Evolutionary conservation across 2,113 vertebrate genomes (phyloP).

Genomic region (Spea multiplicata): DNA sequence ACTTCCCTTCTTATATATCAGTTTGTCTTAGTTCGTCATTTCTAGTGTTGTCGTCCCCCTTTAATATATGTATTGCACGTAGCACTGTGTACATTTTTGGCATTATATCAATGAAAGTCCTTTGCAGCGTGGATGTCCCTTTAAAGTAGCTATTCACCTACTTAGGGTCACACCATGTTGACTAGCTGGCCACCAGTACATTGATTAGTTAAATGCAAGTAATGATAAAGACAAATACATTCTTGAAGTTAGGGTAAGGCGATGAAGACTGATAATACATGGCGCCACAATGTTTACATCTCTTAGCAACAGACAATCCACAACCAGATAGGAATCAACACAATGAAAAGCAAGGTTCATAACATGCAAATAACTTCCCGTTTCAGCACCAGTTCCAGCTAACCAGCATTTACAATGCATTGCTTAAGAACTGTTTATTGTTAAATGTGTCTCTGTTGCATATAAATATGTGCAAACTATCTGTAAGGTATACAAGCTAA

Average conservation of each 20-base stretch:
- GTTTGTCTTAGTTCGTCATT: too few species aligned
- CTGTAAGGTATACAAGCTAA: too few species aligned
- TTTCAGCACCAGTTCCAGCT: slow-evolving; percentile 53
- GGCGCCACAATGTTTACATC: slow-evolving; percentile 70
- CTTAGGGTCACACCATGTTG: too few species aligned
- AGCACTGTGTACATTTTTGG: too few species aligned
- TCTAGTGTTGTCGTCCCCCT: too few species aligned
- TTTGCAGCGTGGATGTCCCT: too few species aligned
- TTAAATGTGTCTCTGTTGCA: background rate
- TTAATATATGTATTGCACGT: too few species aligned
- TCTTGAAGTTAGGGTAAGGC: slow-evolving; percentile 70
- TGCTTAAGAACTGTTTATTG: slow-evolving; percentile 21
- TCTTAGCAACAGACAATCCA: slow-evolving; percentile 73
- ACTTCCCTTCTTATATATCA: too few species aligned
- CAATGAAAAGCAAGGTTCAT: slow-evolving; percentile 57
- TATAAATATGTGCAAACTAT: too few species aligned
- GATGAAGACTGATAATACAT: slow-evolving; percentile 74
- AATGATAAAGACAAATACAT: slow-evolving; percentile 57
- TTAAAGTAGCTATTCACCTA: too few species aligned
- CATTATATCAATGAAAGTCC: too few species aligned
- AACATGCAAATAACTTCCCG: slow-evolving; percentile 61
- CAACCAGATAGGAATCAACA: slow-evolving; percentile 76
- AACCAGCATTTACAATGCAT: slow-evolving; percentile 63
- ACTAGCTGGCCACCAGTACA: too few species aligned
- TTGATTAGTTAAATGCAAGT: slow-evolving; percentile 13